Percentiles rank a stretch among this genome's conserved stretches.
Evolutionary conservation across 2,888 invertebrate genomes (phyloP).

Genomic region (Hydroisotoma schaefferi): DNA sequence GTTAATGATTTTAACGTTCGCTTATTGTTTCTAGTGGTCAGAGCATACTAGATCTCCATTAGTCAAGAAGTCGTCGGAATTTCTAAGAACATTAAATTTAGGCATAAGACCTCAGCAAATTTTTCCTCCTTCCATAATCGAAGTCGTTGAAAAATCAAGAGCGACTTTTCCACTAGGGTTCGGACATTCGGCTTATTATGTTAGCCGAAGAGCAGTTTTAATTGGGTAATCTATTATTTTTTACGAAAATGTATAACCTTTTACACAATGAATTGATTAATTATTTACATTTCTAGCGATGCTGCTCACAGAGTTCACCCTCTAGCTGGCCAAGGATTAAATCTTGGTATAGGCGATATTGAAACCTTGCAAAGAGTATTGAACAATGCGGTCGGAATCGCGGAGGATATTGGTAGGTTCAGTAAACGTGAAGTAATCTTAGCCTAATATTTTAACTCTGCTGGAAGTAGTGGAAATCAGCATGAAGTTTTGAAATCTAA

Average conservation of each 20-base stretch:
- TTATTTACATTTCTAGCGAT: constrained; percentile 58
- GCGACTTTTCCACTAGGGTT: constrained; percentile 91
- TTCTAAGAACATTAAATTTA: constrained; percentile 34
- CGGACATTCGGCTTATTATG: constrained; percentile 82
- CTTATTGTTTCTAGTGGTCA: constrained; percentile 58
- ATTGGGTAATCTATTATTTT: constrained; percentile 65
- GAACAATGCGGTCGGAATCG: constrained; percentile 66
- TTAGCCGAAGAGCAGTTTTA: constrained; percentile 73
- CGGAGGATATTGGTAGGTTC: constrained; percentile 65
- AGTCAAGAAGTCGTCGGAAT: constrained; percentile 37
- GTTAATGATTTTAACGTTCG: constrained; percentile 6
- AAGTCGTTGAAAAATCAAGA: constrained; percentile 58
- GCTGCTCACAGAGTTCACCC: constrained; percentile 92
- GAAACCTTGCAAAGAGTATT: constrained; percentile 67
- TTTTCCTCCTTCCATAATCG: constrained; percentile 42
- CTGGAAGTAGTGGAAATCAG: no score
- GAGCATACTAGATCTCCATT: constrained; percentile 56
- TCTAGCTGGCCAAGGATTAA: constrained; percentile 95
- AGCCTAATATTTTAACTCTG: background rate
- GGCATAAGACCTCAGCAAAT: constrained; percentile 29
- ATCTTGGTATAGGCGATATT: constrained; percentile 94
- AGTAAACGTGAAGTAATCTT: background rate
- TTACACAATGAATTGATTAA: background rate
- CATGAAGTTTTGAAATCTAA: background rate
- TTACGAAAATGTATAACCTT: background rate